Base-by-base conservation (phyloP, 92 coral and sea anemone genomes). In the Parazoanthus atlanticus region DNA sequence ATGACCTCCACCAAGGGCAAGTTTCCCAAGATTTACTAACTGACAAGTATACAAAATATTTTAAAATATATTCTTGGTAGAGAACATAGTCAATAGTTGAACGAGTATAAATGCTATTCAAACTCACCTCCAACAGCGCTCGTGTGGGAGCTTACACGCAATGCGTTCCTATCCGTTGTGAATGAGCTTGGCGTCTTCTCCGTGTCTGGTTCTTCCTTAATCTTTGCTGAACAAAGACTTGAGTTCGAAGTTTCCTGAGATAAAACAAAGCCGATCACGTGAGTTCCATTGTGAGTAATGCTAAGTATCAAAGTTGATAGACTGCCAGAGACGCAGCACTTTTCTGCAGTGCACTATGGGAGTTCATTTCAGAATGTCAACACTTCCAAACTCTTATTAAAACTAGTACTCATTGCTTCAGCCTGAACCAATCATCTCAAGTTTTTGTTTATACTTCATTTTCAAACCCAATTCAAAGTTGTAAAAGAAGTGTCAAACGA, bases 131-230 rank as follows among this genome's bases (percentile, higher is more conserved):
- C 36, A 2, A 43, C 65, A 8, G 41, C 15, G 19, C 11, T 32
- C 66, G 21, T 43, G 40, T 69, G 65, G 5, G 46, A 41, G 78
- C 38, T 84, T 58, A 49, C 64, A 28, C 41, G 38, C 66, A 29
- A 15, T 25, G 7, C 8, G 54, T 21, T 43, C 8, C 21, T 29
- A 43, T 84, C 67, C 16, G 26, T 16, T 46, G 38, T 6, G 33
- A 1, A 29, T 17, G 66, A 41, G 28, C 79, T 69, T 46, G 49
- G 49, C n/a, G 49, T 56, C 38, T 3, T 43, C 9, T 30, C 52
- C 41, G 78, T 43, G 28, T 46, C 78, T 41, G 28, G 87, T 32
- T 84, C 87, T 84, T 84, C 67, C n/a, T 84, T 84, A 74, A 69
- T 72, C 64, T 40, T 49, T 49, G 65, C 78, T 46, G 67, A 84